Evolutionary conservation across 2,888 invertebrate species (phyloP).

Genomic region (Pterostichus niger): DNA sequence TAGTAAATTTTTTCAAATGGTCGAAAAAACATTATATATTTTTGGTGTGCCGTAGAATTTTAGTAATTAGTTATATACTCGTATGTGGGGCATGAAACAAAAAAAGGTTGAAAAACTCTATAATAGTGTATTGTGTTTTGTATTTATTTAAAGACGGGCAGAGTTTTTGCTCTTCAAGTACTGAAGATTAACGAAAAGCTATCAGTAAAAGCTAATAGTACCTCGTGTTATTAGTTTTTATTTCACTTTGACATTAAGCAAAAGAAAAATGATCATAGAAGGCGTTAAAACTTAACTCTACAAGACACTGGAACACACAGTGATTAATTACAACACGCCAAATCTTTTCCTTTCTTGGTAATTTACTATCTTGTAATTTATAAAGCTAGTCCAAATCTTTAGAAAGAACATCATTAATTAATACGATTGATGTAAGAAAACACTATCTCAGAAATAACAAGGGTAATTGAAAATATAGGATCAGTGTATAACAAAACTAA

Average conservation of each 20-base stretch:
- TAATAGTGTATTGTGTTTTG: background rate
- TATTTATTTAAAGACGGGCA: background rate
- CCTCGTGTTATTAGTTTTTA: constrained; percentile 12
- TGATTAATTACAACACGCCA: constrained; percentile 43
- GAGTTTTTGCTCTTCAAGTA: background rate
- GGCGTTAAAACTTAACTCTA: constrained; percentile 36
- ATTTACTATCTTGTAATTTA: constrained; percentile 53
- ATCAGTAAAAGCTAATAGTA: constrained; percentile 34
- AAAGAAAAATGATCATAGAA: constrained; percentile 33
- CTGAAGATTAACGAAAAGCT: background rate
- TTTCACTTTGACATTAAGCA: constrained; percentile 7
- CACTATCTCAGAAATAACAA: background rate
- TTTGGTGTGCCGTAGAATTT: too few relatives aligned
- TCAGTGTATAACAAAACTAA: too few relatives aligned
- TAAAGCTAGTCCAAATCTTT: constrained; percentile 43
- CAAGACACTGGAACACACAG: constrained; percentile 39
- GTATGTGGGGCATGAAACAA: too few relatives aligned
- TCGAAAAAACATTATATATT: too few relatives aligned
- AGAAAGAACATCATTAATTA: constrained; percentile 38
- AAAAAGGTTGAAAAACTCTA: too few relatives aligned
- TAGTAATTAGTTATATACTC: too few relatives aligned
- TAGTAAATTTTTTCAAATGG: too few relatives aligned
- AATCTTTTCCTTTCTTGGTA: constrained; percentile 25
- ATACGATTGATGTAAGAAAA: constrained; percentile 47
- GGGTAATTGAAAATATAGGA: constrained; percentile 29